phyloP scores from a whole-genome alignment of 2,113 vertebrate species.

The Podarcis raffonei region DNA sequence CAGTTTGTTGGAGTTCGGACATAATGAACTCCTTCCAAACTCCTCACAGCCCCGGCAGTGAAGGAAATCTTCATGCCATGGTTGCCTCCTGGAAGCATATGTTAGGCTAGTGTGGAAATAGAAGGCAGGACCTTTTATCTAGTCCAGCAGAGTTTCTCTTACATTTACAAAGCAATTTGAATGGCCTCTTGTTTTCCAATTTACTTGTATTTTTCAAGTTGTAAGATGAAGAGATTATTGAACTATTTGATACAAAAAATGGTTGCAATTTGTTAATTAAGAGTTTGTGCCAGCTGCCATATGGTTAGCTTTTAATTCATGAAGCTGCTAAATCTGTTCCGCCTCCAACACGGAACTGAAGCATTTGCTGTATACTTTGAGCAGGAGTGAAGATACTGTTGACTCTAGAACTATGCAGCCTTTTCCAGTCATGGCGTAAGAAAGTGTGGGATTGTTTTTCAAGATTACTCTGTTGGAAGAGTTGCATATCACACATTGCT shows the following conservation, averaged over 20 bases:
- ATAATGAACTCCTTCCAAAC: no score
- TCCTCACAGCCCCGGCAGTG: no score
- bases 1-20: no score
- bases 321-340: conserved; percentile 64
- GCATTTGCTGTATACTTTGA: conserved; percentile 57
- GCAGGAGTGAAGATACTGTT: conserved; percentile 40
- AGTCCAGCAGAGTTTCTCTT: not conserved
- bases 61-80: not conserved
- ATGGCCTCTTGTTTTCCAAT: conserved; percentile 20
- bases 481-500: not conserved
- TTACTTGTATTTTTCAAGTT: conserved; percentile 28
- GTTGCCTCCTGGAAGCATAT: not conserved
- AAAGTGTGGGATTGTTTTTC: conserved; percentile 27
- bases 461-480: conserved; percentile 4
- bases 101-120: not conserved
- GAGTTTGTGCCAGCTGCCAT: conserved; percentile 77
- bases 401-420: conserved; percentile 49
- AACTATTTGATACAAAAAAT: conserved; percentile 35
- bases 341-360: conserved; percentile 53
- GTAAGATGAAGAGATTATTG: conserved; percentile 35
- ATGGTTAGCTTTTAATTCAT: conserved; percentile 84
- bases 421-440: not conserved
- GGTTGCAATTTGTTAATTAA: conserved; percentile 50
- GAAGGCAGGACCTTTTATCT: not conserved
- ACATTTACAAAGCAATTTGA: not conserved